These are phyloP conservation scores for Crotalus helleri DNA, from an alignment of 2,113 vertebrate genomes.

Conservation along the genomic window DNA sequence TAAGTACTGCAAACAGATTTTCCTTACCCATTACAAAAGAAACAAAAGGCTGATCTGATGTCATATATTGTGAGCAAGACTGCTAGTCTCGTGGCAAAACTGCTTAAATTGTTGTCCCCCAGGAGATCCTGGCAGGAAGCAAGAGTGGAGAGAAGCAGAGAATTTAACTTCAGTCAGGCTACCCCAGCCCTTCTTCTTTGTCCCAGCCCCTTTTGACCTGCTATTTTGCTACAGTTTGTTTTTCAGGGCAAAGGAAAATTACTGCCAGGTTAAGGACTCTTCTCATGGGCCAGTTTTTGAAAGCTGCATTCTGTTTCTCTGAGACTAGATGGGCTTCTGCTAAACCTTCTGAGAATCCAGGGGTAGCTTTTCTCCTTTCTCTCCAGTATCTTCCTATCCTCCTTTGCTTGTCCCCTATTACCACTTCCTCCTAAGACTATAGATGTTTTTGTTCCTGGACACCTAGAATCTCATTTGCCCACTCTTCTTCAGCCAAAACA, in stretches of 20 bases:
- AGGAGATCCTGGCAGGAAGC: neutral
- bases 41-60: neutral
- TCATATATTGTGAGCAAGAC: neutral
- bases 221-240: neutral
- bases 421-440: neutral
- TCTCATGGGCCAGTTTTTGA: neutral
- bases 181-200: neutral
- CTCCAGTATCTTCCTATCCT: neutral
- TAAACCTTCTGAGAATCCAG: neutral
- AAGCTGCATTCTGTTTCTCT: neutral
- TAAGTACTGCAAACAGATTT: neutral
- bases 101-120: neutral
- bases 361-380: neutral
- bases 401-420: neutral
- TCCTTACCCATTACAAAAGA: neutral
- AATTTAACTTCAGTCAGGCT: neutral
- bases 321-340: neutral
- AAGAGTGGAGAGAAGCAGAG: neutral
- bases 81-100: neutral
- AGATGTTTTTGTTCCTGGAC: neutral
- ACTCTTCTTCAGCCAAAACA: neutral
- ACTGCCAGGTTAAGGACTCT: neutral
- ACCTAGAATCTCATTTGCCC: neutral
- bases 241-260: neutral
- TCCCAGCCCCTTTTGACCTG: neutral